Evolutionary conservation across 35 echinoderm and acorn worm genomes (phyloP).

Genomic region (Nesometra sesokonis): DNA sequence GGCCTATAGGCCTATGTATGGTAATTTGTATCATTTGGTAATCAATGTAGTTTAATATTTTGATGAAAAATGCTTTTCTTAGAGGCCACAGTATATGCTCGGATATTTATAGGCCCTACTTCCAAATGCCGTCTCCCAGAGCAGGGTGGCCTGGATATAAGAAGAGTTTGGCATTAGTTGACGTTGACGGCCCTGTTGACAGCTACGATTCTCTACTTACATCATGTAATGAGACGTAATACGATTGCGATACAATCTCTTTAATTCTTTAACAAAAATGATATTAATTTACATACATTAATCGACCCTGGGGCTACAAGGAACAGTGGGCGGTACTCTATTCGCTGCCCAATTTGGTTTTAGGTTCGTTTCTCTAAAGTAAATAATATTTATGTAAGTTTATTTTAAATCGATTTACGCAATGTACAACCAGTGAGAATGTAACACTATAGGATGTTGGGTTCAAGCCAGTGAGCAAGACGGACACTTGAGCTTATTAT

Average conservation of each 20-base stretch:
- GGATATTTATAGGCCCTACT: too few species aligned
- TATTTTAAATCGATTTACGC: background rate
- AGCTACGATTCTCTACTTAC: too few species aligned
- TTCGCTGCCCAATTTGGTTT: background rate
- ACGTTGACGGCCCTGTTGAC: too few species aligned
- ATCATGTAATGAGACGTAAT: background rate
- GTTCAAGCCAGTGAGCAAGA: background rate
- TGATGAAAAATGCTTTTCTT: too few species aligned
- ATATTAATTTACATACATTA: background rate
- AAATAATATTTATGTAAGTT: background rate
- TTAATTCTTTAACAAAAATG: background rate
- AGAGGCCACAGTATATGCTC: too few species aligned
- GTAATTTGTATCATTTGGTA: too few species aligned
- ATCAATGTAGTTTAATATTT: too few species aligned
- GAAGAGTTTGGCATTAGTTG: too few species aligned
- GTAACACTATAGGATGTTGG: background rate
- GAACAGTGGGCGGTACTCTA: background rate
- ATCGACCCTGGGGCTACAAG: background rate
- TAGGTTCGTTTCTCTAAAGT: background rate
- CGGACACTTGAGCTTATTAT: background rate
- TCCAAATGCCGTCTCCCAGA: too few species aligned
- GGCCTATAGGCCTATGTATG: too few species aligned
- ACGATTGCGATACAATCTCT: background rate
- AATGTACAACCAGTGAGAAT: background rate
- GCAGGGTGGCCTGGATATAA: too few species aligned